Percentiles rank a stretch among this genome's conserved stretches.
Evolutionary conservation across 2,888 invertebrate species (phyloP).

Genomic region (Drosophila formosana): DNA sequence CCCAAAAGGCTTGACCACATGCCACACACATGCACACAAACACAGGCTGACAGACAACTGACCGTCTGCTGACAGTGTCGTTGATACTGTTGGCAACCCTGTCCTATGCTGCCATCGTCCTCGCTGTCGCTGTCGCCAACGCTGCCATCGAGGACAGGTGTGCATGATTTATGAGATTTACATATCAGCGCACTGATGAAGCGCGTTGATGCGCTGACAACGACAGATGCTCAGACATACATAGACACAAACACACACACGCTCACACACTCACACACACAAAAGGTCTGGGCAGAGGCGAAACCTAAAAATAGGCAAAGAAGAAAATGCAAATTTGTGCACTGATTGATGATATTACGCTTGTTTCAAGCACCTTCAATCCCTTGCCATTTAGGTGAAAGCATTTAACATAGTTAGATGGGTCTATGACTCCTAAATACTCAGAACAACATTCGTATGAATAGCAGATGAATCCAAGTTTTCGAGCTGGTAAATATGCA

Average conservation of each 20-base stretch:
- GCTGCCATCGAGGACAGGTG: slow-evolving; percentile 79
- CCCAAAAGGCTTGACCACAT: slow-evolving; percentile 59
- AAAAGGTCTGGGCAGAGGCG: neutral
- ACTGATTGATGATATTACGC: slow-evolving; percentile 76
- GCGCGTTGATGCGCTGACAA: slow-evolving; percentile 79
- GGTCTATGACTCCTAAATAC: slow-evolving; percentile 1
- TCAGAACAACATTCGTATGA: slow-evolving; percentile 21
- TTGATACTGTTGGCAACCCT: slow-evolving; percentile 42
- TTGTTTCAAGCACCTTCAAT: slow-evolving; percentile 38
- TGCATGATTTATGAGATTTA: slow-evolving; percentile 84
- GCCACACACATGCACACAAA: slow-evolving; percentile 20
- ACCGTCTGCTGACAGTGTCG: slow-evolving; percentile 47
- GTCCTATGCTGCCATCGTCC: slow-evolving; percentile 19
- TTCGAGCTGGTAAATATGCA: too few species aligned
- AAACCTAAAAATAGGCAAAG: slow-evolving; percentile 50
- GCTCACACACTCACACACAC: neutral
- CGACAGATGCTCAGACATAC: slow-evolving; percentile 56
- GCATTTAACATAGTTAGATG: slow-evolving; percentile 1
- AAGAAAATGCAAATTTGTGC: slow-evolving; percentile 67
- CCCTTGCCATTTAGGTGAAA: neutral
- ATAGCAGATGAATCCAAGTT: slow-evolving; percentile 9
- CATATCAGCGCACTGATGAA: slow-evolving; percentile 80
- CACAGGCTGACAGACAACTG: slow-evolving; percentile 6
- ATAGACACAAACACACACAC: slow-evolving; percentile 14
- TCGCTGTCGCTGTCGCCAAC: slow-evolving; percentile 28